These are phyloP conservation scores for Oscheius sp. DNA, from an alignment of 2,888 invertebrate species.

Conservation along the genomic window DNA sequence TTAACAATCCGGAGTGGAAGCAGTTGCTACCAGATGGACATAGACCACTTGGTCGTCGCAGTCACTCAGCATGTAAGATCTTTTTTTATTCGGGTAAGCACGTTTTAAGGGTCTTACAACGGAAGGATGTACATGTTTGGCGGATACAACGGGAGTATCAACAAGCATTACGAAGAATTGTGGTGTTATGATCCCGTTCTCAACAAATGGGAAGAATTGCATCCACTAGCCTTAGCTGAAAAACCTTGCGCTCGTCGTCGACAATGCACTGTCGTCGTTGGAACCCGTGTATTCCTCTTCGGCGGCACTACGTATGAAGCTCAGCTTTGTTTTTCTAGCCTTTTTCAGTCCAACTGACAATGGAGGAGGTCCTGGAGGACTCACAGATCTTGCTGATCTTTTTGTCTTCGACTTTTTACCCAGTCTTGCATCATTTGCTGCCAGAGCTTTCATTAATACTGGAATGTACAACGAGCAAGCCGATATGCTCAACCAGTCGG, in stretches of 20 bases:
- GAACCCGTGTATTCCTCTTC: conserved; percentile 82
- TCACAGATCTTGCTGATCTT: conserved; percentile 64
- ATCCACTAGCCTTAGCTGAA: conserved; percentile 25
- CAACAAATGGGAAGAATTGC: conserved; percentile 44
- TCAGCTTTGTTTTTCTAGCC: neutral
- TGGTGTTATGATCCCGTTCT: conserved; percentile 77
- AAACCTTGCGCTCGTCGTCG: conserved; percentile 72
- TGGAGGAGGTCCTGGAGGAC: conserved; percentile 13
- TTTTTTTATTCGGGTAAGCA: neutral
- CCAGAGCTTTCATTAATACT: neutral
- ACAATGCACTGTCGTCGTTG: conserved; percentile 83
- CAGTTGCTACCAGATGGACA: neutral
- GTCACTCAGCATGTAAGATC: conserved; percentile 87
- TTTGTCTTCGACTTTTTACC: conserved; percentile 62
- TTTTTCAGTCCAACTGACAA: conserved; percentile 17
- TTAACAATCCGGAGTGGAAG: conserved; percentile 79
- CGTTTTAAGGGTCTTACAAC: conserved; percentile 79
- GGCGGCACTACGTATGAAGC: conserved; percentile 84
- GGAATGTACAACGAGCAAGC: neutral
- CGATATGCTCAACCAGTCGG: neutral
- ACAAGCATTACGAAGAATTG: conserved; percentile 85
- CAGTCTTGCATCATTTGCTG: neutral
- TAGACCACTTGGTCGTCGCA: conserved; percentile 82
- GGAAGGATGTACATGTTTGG: conserved; percentile 87
- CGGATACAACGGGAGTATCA: conserved; percentile 83